Percentiles rank a stretch among this genome's conserved stretches.
Conservation (phyloP, 1,140 invertebrate genomes). For the Aculops lycopersici region DNA sequence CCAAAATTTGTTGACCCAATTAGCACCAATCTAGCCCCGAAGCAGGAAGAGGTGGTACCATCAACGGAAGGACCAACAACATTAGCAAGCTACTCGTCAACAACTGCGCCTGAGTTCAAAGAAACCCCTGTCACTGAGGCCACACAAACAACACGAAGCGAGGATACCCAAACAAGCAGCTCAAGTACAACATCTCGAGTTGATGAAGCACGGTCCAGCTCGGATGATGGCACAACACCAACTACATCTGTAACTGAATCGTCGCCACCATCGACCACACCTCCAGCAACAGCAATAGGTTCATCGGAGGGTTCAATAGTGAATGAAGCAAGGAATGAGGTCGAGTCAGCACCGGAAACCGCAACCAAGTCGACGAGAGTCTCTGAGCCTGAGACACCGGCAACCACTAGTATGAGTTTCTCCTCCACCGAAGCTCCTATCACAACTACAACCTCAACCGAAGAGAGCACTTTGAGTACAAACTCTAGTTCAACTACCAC, state of each 20-base stretch:
- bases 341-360: slow-evolving; percentile 2
- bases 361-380: not conserved
- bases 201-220: too few relatives aligned
- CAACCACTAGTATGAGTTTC: not conserved
- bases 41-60: too few relatives aligned
- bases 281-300: slow-evolving; percentile 6
- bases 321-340: slow-evolving; percentile 2
- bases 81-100: too few relatives aligned
- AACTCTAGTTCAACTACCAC: too few relatives aligned
- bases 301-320: slow-evolving; percentile 1
- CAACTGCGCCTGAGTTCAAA: too few relatives aligned
- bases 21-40: too few relatives aligned
- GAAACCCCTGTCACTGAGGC: too few relatives aligned
- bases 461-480: not conserved
- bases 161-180: too few relatives aligned
- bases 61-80: too few relatives aligned
- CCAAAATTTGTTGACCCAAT: too few relatives aligned
- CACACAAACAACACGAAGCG: too few relatives aligned
- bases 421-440: not conserved
- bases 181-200: too few relatives aligned
- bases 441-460: not conserved
- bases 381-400: not conserved
- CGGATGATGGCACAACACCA: slow-evolving; percentile 1
- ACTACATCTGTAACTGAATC: slow-evolving; percentile 1
- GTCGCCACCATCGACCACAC: not conserved